Percentiles rank a stretch among this genome's conserved stretches.
phyloP scores from a whole-genome alignment of 2,113 vertebrate genomes.

The Pontoporia blainvillei region DNA sequence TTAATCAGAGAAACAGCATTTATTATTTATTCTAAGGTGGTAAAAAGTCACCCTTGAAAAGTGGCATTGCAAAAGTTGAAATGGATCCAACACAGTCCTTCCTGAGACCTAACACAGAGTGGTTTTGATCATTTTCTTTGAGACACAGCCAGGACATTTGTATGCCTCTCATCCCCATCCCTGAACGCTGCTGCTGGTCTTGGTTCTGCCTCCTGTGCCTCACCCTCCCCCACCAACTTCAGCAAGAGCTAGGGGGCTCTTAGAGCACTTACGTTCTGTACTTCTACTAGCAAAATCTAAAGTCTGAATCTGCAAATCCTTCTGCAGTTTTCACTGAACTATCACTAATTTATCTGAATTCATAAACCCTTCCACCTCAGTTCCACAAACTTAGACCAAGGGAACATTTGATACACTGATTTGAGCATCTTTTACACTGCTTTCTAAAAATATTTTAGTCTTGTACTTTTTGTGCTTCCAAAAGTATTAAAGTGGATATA shows the following conservation, averaged over 20 bases:
- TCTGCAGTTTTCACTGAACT: not conserved
- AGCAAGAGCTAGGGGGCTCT: not conserved
- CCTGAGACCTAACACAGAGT: too few relatives aligned
- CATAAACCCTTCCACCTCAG: not conserved
- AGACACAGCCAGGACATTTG: too few relatives aligned
- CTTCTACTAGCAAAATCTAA: not conserved
- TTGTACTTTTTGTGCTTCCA: not conserved
- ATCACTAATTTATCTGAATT: not conserved
- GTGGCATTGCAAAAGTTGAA: not conserved
- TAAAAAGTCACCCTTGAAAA: not conserved
- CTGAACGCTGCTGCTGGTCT: fast-evolving
- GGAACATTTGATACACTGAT: not conserved
- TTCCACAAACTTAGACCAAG: not conserved
- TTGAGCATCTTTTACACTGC: not conserved
- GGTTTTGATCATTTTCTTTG: not conserved
- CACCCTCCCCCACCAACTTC: not conserved
- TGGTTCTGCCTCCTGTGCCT: not conserved
- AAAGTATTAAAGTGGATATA: not conserved
- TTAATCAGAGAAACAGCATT: not conserved
- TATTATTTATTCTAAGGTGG: not conserved
- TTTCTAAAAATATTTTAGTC: not conserved
- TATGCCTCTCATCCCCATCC: fast-evolving
- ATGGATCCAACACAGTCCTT: not conserved
- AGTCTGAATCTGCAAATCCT: not conserved
- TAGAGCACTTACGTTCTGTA: not conserved